phyloP scores from a whole-genome alignment of 2,888 invertebrate genomes.

The Noctua janthina region DNA sequence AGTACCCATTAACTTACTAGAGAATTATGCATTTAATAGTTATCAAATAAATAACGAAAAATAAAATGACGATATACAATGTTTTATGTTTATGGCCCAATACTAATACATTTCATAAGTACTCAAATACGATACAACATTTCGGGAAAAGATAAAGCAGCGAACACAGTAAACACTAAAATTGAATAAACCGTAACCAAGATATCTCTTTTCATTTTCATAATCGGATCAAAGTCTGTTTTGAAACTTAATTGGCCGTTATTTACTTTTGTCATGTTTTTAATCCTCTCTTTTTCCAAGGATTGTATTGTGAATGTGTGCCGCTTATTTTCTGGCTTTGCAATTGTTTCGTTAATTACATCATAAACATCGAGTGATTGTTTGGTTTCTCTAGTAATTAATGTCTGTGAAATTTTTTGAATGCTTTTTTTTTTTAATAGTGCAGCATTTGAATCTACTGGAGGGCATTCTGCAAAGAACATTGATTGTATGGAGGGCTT shows the following conservation, averaged over 20 bases:
- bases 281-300: constrained; percentile 37
- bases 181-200: constrained; percentile 86
- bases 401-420: constrained; percentile 63
- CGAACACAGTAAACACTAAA: constrained; percentile 85
- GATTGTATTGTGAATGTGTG: constrained; percentile 38
- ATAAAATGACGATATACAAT: neutral
- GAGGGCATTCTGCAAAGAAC: constrained; percentile 68
- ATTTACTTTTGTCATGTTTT: constrained; percentile 45
- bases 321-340: constrained; percentile 47
- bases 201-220: constrained; percentile 85
- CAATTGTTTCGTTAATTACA: constrained; percentile 42
- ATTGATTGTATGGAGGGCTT: constrained; percentile 75
- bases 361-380: constrained; percentile 34
- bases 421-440: constrained; percentile 59
- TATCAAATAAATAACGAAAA: constrained; percentile 5
- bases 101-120: neutral
- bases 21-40: constrained; percentile 17
- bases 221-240: constrained; percentile 73
- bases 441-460: constrained; percentile 63
- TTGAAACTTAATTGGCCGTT: constrained; percentile 52
- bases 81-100: constrained; percentile 11
- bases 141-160: constrained; percentile 84
- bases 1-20: constrained; percentile 13
- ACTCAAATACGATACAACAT: constrained; percentile 65
- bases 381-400: constrained; percentile 34